Evolutionary conservation across 2,888 invertebrate genomes (phyloP).

Genomic region (Oscheius sp.): DNA sequence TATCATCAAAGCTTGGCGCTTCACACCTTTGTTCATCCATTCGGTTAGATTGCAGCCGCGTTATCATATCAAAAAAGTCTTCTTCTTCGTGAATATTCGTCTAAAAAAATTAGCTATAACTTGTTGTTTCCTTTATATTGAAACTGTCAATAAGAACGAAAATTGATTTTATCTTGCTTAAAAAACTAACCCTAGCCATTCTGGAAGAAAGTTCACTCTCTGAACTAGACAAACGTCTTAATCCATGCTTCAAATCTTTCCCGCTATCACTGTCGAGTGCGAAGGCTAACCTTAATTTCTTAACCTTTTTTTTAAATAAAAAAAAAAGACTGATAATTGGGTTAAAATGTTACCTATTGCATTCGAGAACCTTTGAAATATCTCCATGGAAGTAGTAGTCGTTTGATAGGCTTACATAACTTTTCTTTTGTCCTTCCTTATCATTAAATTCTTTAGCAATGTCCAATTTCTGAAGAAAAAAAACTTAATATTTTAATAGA

Average conservation of each 20-base stretch:
- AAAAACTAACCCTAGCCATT: no score
- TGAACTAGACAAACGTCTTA: no score
- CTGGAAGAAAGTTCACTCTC: no score
- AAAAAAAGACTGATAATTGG: no score
- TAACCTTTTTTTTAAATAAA: not conserved
- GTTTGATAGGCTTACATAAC: constrained; percentile 95
- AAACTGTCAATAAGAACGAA: no score
- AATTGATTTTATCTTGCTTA: no score
- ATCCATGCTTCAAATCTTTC: no score
- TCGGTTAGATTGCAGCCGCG: constrained; percentile 56
- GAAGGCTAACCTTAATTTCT: no score
- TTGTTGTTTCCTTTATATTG: no score
- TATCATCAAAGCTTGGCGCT: constrained; percentile 17
- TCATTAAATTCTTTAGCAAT: constrained; percentile 90
- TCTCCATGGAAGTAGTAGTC: constrained; percentile 92
- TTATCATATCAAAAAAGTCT: constrained; percentile 50
- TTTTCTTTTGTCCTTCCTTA: constrained; percentile 93
- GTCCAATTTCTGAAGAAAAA: constrained; percentile 84
- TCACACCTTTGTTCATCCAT: constrained; percentile 65
- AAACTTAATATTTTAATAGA: no score
- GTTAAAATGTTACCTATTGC: constrained; percentile 49
- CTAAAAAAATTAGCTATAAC: no score
- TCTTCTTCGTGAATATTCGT: constrained; percentile 14
- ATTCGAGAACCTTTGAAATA: constrained; percentile 76
- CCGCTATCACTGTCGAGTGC: no score